phyloP scores from a whole-genome alignment of 2,888 invertebrate genomes.

The Drosophila meridionalis region DNA sequence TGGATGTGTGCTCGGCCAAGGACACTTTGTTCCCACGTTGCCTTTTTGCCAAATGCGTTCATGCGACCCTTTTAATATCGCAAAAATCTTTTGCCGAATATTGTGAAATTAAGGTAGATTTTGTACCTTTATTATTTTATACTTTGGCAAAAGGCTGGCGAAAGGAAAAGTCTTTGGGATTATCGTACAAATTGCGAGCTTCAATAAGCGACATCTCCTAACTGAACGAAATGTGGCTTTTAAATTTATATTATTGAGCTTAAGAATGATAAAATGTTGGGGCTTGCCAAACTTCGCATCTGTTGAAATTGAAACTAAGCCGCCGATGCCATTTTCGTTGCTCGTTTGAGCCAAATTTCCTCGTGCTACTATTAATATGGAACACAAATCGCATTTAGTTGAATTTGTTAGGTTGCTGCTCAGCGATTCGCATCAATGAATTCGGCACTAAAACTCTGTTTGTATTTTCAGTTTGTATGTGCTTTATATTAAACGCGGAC shows the following conservation, averaged over 20 bases:
- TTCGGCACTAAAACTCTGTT: background rate
- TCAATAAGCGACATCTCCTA: constrained; percentile 38
- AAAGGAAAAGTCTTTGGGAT: constrained; percentile 54
- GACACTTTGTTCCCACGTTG: constrained; percentile 36
- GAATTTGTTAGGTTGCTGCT: constrained; percentile 2
- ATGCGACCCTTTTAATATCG: constrained; percentile 61
- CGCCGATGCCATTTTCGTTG: background rate
- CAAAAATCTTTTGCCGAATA: constrained; percentile 52
- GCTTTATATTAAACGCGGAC: background rate
- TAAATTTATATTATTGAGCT: constrained; percentile 31
- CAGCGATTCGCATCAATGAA: constrained; percentile 5
- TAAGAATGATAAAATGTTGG: constrained; percentile 20
- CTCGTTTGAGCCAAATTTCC: background rate
- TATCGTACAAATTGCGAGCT: constrained; percentile 50
- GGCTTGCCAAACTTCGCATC: background rate
- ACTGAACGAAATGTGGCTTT: constrained; percentile 36
- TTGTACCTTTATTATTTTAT: constrained; percentile 48
- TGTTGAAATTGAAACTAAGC: constrained; percentile 7
- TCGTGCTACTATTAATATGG: background rate
- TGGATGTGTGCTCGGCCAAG: constrained; percentile 7
- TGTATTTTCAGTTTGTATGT: background rate
- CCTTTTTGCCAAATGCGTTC: constrained; percentile 31
- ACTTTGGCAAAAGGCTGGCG: constrained; percentile 33
- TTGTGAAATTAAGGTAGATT: constrained; percentile 58
- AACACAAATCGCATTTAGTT: constrained; percentile 1